A percentile compares a stretch with the other conserved stretches of the same genome.
Conservation (phyloP, 2,797 vertebrate species). For the Tamandua tetradactyla region DNA sequence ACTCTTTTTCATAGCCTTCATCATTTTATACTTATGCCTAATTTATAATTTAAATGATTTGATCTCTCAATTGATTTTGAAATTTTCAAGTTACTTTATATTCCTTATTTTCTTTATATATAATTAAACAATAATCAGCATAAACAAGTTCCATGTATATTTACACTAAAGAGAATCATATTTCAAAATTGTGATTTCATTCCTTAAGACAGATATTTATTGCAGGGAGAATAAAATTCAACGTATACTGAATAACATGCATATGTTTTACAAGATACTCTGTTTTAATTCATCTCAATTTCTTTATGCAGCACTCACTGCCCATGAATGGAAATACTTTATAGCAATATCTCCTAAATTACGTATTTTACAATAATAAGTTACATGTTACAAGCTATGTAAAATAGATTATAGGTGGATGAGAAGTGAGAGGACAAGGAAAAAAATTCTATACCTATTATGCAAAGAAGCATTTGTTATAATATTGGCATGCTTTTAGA, state of each 20-base stretch:
- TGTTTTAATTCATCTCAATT: neutral
- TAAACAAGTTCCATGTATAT: neutral
- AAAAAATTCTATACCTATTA: neutral
- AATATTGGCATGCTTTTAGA: neutral
- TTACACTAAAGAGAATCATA: neutral
- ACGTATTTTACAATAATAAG: neutral
- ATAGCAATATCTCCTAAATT: neutral
- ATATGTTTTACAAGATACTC: neutral
- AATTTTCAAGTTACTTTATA: neutral
- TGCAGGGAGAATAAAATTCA: neutral
- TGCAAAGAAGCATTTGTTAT: neutral
- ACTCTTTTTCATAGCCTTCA: neutral
- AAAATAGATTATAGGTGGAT: neutral
- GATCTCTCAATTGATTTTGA: neutral
- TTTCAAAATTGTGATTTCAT: neutral
- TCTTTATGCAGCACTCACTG: neutral
- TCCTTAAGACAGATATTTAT: neutral
- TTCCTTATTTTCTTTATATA: neutral
- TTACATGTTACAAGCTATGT: neutral
- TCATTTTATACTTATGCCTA: neutral
- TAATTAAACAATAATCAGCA: neutral
- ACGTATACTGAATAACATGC: neutral
- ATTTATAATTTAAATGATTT: neutral
- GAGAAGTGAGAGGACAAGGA: neutral
- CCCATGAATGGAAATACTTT: neutral